phyloP scores from a whole-genome alignment of 2,113 vertebrate genomes.

The Tympanuchus pallidicinctus region DNA sequence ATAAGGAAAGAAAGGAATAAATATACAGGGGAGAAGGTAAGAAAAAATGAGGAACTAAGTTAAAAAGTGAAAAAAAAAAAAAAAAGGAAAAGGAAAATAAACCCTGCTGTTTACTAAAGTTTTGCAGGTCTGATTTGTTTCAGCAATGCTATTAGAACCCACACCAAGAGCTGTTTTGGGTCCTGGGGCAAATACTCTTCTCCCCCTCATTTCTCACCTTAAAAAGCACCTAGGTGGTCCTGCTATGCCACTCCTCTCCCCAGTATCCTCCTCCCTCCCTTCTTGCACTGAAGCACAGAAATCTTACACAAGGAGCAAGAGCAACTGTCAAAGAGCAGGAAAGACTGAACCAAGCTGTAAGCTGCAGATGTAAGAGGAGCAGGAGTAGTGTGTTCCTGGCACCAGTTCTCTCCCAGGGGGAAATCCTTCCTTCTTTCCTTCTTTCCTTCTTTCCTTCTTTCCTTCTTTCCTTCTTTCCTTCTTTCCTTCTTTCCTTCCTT shows the following conservation, averaged over 20 bases:
- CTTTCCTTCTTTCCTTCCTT: too few relatives aligned
- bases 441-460: too few relatives aligned
- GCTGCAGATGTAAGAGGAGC: neutral
- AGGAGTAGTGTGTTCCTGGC: neutral
- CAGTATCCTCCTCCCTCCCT: neutral
- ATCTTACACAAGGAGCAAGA: neutral
- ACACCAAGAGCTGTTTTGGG: slow-evolving; percentile 54
- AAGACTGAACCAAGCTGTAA: neutral
- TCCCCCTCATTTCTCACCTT: slow-evolving; percentile 40
- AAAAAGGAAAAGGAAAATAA: neutral
- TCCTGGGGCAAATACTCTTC: slow-evolving; percentile 60
- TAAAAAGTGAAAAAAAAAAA: rapidly evolving
- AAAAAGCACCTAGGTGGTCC: slow-evolving; percentile 63
- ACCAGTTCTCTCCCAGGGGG: rapidly evolving
- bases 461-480: too few relatives aligned
- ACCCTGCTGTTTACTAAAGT: neutral
- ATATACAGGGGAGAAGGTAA: too few relatives aligned
- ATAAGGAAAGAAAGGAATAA: neutral
- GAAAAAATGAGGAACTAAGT: neutral
- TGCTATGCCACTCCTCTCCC: neutral
- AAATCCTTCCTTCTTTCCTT: too few relatives aligned
- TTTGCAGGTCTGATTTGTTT: neutral
- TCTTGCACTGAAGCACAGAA: slow-evolving; percentile 39
- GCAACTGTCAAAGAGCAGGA: neutral
- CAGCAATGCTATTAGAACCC: neutral